Percentiles rank a stretch among this genome's conserved stretches.
Evolutionary conservation across 2,113 vertebrate species (phyloP).

Genomic region (Gopherus flavomarginatus): DNA sequence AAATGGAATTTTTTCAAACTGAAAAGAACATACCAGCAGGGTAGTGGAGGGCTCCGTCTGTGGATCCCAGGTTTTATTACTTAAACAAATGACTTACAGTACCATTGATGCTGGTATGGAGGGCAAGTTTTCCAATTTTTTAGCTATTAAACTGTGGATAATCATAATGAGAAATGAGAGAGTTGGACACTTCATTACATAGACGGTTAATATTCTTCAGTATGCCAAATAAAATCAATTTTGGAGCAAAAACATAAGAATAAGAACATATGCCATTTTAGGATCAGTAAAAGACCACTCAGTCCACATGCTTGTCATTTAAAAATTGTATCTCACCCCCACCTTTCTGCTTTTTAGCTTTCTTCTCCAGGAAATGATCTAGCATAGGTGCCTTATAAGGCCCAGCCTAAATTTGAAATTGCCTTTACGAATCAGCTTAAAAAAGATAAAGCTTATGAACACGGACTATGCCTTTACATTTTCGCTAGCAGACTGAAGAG

Average conservation of each 20-base stretch:
- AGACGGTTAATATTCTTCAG: constrained; percentile 16
- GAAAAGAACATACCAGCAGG: constrained; percentile 45
- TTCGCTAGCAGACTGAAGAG: neutral
- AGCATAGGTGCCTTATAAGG: neutral
- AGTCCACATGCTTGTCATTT: neutral
- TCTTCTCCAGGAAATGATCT: constrained; percentile 15
- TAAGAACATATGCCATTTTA: neutral
- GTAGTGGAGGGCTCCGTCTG: constrained; percentile 8
- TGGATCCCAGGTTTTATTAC: constrained; percentile 51
- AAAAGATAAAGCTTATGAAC: neutral
- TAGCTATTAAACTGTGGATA: neutral
- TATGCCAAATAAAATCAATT: constrained; percentile 18
- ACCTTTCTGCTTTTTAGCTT: neutral
- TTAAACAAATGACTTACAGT: constrained; percentile 56
- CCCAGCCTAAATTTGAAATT: neutral
- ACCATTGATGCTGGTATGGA: neutral
- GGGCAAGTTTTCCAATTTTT: constrained; percentile 41
- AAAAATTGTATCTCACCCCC: neutral
- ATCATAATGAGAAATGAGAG: constrained; percentile 8
- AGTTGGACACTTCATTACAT: neutral
- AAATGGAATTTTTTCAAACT: constrained; percentile 57
- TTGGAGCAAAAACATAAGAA: constrained; percentile 33
- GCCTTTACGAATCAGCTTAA: neutral
- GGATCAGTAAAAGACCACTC: neutral
- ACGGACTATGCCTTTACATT: neutral